phyloP scores from a whole-genome alignment of 2,888 invertebrate genomes.

The Agrochola macilenta region DNA sequence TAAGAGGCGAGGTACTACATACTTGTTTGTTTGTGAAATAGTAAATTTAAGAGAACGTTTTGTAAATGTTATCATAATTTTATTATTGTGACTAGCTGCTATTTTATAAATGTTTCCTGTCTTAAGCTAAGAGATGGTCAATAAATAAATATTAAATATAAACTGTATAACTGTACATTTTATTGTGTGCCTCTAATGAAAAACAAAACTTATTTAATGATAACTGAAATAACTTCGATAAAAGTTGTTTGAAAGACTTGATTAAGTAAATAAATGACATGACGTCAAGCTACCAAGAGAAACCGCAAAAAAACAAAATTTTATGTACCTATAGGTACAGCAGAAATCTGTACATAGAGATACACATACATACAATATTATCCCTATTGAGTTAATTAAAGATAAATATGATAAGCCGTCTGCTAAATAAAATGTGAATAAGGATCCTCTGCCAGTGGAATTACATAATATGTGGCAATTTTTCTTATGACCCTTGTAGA shows the following conservation, averaged over 20 bases:
- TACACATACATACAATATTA: slow-evolving; percentile 9
- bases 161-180: slow-evolving; percentile 63
- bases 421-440: slow-evolving; percentile 3
- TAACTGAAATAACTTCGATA: neutral
- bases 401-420: neutral
- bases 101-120: slow-evolving; percentile 90
- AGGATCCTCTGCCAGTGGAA: neutral
- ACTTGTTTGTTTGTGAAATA: slow-evolving; percentile 68
- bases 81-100: slow-evolving; percentile 87
- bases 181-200: slow-evolving; percentile 16
- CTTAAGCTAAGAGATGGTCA: slow-evolving; percentile 86
- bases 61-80: slow-evolving; percentile 88
- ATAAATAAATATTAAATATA: slow-evolving; percentile 86
- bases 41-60: slow-evolving; percentile 76
- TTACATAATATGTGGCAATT: neutral
- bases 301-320: slow-evolving; percentile 1
- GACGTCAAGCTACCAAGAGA: neutral
- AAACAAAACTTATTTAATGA: neutral
- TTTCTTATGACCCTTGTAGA: neutral
- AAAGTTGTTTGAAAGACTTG: neutral
- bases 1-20: slow-evolving; percentile 74
- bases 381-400: slow-evolving; percentile 8
- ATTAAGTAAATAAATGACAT: slow-evolving; percentile 10
- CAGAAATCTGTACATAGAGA: neutral
- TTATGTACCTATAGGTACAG: neutral